These are phyloP conservation scores for Antechinus flavipes DNA, from an alignment of 2,113 vertebrate genomes.

Conservation along the genomic window DNA sequence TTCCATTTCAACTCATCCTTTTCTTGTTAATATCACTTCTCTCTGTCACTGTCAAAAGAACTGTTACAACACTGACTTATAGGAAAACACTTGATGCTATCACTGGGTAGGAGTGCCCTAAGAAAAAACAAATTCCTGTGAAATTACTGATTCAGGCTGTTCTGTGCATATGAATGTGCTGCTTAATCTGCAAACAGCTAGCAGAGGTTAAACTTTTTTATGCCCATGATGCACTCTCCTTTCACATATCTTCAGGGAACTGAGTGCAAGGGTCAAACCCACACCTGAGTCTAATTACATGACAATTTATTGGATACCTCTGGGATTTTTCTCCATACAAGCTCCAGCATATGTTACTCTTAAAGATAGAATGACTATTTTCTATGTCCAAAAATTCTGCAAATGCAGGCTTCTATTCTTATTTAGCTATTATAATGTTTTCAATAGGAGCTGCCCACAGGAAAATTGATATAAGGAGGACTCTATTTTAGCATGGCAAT, in stretches of 20 bases:
- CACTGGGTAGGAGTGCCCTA: neutral
- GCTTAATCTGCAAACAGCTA: neutral
- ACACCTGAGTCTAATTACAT: slow-evolving; percentile 72
- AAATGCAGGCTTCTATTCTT: slow-evolving; percentile 53
- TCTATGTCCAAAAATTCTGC: slow-evolving; percentile 53
- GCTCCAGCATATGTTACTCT: slow-evolving; percentile 66
- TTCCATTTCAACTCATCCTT: neutral
- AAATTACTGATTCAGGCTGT: slow-evolving; percentile 21
- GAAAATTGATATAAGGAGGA: slow-evolving; percentile 65
- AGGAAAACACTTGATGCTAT: neutral
- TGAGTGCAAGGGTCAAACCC: slow-evolving; percentile 51
- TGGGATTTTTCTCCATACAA: slow-evolving; percentile 59
- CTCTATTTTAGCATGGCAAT: slow-evolving; percentile 57
- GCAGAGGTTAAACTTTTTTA: slow-evolving; percentile 61
- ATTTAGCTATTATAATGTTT: slow-evolving; percentile 71
- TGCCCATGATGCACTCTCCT: slow-evolving; percentile 54
- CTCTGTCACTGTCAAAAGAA: slow-evolving; percentile 26
- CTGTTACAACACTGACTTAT: neutral
- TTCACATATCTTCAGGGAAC: slow-evolving; percentile 51
- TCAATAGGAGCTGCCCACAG: slow-evolving; percentile 49
- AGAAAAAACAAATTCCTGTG: slow-evolving; percentile 64
- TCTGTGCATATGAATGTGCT: slow-evolving; percentile 39
- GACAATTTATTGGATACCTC: slow-evolving; percentile 60
- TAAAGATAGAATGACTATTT: slow-evolving; percentile 69
- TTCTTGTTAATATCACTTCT: neutral